Evolutionary conservation across 2,113 vertebrate species (phyloP), one percentile per base, ranked within the genome.

Genomic region (Sturnira hondurensis): DNA sequence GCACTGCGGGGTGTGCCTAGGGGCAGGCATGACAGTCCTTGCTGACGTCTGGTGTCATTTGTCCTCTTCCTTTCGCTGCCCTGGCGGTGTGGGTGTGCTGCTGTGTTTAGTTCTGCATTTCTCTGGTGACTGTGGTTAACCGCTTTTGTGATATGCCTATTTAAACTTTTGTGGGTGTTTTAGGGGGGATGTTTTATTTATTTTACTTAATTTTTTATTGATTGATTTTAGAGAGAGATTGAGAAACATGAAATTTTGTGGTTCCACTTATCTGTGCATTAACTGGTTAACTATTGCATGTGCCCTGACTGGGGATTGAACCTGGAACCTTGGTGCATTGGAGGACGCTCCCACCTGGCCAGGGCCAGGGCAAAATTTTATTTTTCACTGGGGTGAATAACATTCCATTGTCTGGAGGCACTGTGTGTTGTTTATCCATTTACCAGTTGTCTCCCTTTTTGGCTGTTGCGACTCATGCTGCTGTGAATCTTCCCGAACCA

Each of bases 31-130:
- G 70, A 4, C 0, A 33, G 61, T 33, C 65, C 38, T n/a, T 0
- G 22, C 22, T 6, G 5, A 6, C 41, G 4, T 26, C 13, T 15
- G n/a, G 4, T 9, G 0, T 1, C 14, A 3, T 63, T 26, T 67
- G 45, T 50, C 22, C 56, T 50, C 7, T 12, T 45, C 71, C 16
- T 54, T 2, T 3, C 8, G 41, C 26, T 13, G 0, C 14, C 4
- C 43, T 52, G 43, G 26, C 13, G 70, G 19, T 5, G 33, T 16
- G 67, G 2, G 28, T 9, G 28, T 20, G 50, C 41, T 31, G 2
- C 20, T 9, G 28, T 20, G 50, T 50, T 31, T 43, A 2, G 12
- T 31, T 65, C 12, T 74, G 68, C 41, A 1, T 50, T 52, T 92
- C 19, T 9, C 41, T 38, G 43, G 0, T 11, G 36, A 14, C 36